Conservation (phyloP, 2,113 vertebrate genomes). For the Symphodus melops region DNA sequence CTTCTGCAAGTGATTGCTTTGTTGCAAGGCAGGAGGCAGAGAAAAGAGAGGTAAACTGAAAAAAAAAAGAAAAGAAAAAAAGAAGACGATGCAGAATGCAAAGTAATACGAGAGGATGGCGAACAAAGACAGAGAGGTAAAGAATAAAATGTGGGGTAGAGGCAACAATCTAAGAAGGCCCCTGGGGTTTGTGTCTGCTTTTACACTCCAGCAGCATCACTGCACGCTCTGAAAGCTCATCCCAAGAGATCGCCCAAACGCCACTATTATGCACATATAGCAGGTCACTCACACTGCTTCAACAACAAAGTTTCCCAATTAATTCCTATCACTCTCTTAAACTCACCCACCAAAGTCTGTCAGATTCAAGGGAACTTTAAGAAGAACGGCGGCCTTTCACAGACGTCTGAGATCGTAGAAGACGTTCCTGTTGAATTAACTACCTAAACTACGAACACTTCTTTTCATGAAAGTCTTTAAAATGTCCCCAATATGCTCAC, state of each 20-base stretch:
- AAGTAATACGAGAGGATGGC: conserved; percentile 8
- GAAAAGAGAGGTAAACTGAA: background rate
- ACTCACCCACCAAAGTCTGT: conserved; percentile 32
- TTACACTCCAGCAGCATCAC: conserved; percentile 42
- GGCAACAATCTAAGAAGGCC: conserved; percentile 34
- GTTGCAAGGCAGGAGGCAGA: conserved; percentile 9
- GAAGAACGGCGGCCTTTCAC: conserved; percentile 5
- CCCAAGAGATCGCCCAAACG: conserved; percentile 47
- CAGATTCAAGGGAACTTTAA: conserved; percentile 17
- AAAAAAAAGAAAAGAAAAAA: conserved; percentile 4
- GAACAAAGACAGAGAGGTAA: conserved; percentile 32
- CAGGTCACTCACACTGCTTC: background rate
- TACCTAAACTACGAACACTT: background rate
- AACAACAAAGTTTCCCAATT: conserved; percentile 35
- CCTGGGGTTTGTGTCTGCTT: conserved; percentile 34
- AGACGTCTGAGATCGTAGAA: background rate
- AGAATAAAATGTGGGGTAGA: conserved; percentile 28
- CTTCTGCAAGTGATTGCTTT: conserved; percentile 18
- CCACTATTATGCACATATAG: conserved; percentile 18
- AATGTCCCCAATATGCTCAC: background rate
- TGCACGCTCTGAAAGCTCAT: conserved; percentile 27
- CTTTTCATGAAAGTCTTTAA: conserved; percentile 18
- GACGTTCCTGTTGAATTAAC: background rate
- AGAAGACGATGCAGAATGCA: background rate
- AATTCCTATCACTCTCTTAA: conserved; percentile 30